Percentiles rank a stretch among this genome's conserved stretches.
phyloP scores from a whole-genome alignment of 1,140 invertebrate species.

The Hyphantria cunea region DNA sequence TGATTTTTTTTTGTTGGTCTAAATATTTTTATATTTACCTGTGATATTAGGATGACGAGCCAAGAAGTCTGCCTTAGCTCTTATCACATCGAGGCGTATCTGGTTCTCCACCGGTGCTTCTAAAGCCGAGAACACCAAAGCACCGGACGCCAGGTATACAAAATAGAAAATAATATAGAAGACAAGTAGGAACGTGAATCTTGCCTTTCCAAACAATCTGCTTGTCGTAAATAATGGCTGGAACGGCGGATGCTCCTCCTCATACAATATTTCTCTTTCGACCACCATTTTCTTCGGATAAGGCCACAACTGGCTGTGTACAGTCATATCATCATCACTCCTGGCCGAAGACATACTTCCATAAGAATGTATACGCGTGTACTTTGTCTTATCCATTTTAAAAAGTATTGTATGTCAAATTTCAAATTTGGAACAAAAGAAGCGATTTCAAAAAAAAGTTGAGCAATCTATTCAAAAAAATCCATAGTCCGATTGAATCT shows the following conservation, averaged over 20 bases:
- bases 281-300: slow-evolving; percentile 72
- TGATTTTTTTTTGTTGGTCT: too few species aligned
- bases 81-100: slow-evolving; percentile 80
- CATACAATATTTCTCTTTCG: slow-evolving; percentile 62
- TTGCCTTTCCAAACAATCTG: slow-evolving; percentile 69
- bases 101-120: slow-evolving; percentile 87
- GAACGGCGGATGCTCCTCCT: slow-evolving; percentile 70
- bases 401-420: slow-evolving; percentile 22
- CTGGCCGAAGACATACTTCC: slow-evolving; percentile 68
- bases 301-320: slow-evolving; percentile 70
- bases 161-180: slow-evolving; percentile 86
- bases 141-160: slow-evolving; percentile 88
- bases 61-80: slow-evolving; percentile 83
- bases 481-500: slow-evolving; percentile 18
- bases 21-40: slow-evolving; percentile 54
- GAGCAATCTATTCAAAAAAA: slow-evolving; percentile 6
- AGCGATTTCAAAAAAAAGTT: slow-evolving; percentile 9
- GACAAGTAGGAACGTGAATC: slow-evolving; percentile 76
- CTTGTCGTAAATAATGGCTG: slow-evolving; percentile 61
- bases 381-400: slow-evolving; percentile 57
- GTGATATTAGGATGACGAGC: slow-evolving; percentile 79
- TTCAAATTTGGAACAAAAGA: neutral
- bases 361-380: slow-evolving; percentile 68
- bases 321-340: slow-evolving; percentile 74
- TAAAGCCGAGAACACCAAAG: slow-evolving; percentile 88